Base-by-base conservation (phyloP, 2,888 invertebrate genomes). In the Abscondita cerata region DNA sequence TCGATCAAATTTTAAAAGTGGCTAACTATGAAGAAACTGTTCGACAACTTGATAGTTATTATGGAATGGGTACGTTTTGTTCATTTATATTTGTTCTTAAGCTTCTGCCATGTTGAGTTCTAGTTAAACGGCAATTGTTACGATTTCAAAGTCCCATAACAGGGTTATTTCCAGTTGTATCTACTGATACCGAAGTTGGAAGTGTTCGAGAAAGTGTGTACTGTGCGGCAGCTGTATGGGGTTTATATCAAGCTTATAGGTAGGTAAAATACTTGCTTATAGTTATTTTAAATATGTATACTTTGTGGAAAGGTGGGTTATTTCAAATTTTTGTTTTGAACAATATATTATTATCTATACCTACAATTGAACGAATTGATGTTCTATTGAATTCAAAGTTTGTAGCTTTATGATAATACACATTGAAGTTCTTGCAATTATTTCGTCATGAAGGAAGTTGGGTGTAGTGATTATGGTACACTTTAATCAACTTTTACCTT, bases 181-280 rank as follows among this genome's bases (percentile, higher is more conserved):
- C 94, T 54, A 88, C 87, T 54, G 93, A 96, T 74, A 86, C 87
- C 60, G 86, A 87, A 73, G 86, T 92, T 61, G 94, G 92, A 4
- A 97, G 95, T 77, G 92, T 97, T 40, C 87, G 97, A 52, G 98
- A 98, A 75, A 97, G 96, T 81, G 91, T 98, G 70, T 99, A 98
- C 78, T 98, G 98, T 85, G 96, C 98, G 16, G 89, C 95, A 63
- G 93, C 97, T 2, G 89, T 97, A 25, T 99, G 98, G 98, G 93
- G 96, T 68, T 84, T 98, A 47, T 94, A 96, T 78, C 96, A 98
- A 81, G 95, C 98, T 5, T 99, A 98, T 81, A 91, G 92, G 95
- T 90, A 6, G 6, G 25, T 6, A 25, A 25, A 25, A 4, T 25
- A 25, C 25, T 25, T n/a, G n/a, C n/a, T n/a, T n/a, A n/a, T n/a